A percentile compares a stretch with the other conserved stretches of the same genome.
Evolutionary conservation across 2,888 invertebrate genomes (phyloP).

Genomic region (Lycia hirtaria): DNA sequence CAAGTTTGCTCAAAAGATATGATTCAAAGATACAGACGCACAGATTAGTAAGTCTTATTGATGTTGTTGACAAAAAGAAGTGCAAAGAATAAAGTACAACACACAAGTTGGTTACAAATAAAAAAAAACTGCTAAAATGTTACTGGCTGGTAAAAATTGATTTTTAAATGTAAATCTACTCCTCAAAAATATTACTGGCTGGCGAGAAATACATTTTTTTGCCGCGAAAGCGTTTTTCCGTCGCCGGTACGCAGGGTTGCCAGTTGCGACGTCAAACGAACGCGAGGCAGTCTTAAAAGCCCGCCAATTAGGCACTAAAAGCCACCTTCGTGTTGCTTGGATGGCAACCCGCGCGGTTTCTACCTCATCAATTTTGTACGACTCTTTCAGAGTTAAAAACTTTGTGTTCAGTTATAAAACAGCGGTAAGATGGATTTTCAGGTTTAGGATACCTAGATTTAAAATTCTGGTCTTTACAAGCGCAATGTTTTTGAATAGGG

Average conservation of each 20-base stretch:
- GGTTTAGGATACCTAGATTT: conserved; percentile 10
- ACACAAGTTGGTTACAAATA: background rate
- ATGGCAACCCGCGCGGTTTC: conserved; percentile 71
- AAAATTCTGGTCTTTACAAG: too few species aligned
- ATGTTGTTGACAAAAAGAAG: background rate
- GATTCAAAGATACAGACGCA: too few species aligned
- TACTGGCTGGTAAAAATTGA: conserved; percentile 1
- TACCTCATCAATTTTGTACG: conserved; percentile 83
- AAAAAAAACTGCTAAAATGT: conserved; percentile 1
- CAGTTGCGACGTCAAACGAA: conserved; percentile 74
- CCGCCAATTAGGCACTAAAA: conserved; percentile 85
- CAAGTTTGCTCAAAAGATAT: too few species aligned
- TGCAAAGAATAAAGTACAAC: background rate
- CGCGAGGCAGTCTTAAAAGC: conserved; percentile 84
- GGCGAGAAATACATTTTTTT: conserved; percentile 13
- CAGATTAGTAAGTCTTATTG: too few species aligned
- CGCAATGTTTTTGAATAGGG: too few species aligned
- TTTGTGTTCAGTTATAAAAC: conserved; percentile 51
- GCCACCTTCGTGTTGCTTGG: conserved; percentile 79
- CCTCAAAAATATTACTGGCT: conserved; percentile 9
- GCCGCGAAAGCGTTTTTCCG: conserved; percentile 46
- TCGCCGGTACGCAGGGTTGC: conserved; percentile 49
- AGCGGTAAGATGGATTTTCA: conserved; percentile 37
- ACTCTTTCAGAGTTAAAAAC: conserved; percentile 71
- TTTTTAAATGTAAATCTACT: conserved; percentile 6